Percentiles rank a stretch among this genome's conserved stretches.
phyloP scores from a whole-genome alignment of 2,888 invertebrate species.

The Lordiphosa fenestrarum region DNA sequence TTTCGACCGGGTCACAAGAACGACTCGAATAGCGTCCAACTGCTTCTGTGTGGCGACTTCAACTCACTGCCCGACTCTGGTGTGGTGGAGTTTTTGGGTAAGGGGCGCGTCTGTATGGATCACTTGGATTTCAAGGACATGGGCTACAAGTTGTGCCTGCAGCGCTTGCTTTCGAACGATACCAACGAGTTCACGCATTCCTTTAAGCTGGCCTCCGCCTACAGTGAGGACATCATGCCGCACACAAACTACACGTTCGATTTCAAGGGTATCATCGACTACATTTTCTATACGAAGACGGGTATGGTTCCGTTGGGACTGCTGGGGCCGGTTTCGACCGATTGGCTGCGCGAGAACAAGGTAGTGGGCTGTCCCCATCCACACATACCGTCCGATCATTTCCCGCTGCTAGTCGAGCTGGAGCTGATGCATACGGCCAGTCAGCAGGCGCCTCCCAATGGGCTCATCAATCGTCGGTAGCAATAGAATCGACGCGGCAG shows the following conservation, averaged over 20 bases:
- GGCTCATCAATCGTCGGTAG: conserved; percentile 92
- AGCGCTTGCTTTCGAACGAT: conserved; percentile 93
- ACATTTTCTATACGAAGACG: conserved; percentile 98
- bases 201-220: conserved; percentile 96
- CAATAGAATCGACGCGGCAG: conserved; percentile 81
- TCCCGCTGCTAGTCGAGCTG: conserved; percentile 93
- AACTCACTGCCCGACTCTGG: conserved; percentile 99
- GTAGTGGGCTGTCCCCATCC: conserved; percentile 99
- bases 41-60: conserved; percentile 98
- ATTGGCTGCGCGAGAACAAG: conserved; percentile 97
- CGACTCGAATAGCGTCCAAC: conserved; percentile 90
- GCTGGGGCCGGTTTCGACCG: conserved; percentile 94
- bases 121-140: conserved; percentile 98
- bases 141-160: conserved; percentile 93
- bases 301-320: conserved; percentile 97
- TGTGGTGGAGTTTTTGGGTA: conserved; percentile 96
- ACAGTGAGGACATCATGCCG: conserved; percentile 97
- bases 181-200: conserved; percentile 97
- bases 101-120: conserved; percentile 93
- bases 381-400: conserved; percentile 97
- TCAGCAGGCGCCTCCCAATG: conserved; percentile 86
- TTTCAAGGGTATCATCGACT: conserved; percentile 99
- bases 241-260: conserved; percentile 99
- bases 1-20: conserved; percentile 87
- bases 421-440: conserved; percentile 91